Conservation (phyloP, 1,140 invertebrate genomes). For the Macrostomum lignano region DNA sequence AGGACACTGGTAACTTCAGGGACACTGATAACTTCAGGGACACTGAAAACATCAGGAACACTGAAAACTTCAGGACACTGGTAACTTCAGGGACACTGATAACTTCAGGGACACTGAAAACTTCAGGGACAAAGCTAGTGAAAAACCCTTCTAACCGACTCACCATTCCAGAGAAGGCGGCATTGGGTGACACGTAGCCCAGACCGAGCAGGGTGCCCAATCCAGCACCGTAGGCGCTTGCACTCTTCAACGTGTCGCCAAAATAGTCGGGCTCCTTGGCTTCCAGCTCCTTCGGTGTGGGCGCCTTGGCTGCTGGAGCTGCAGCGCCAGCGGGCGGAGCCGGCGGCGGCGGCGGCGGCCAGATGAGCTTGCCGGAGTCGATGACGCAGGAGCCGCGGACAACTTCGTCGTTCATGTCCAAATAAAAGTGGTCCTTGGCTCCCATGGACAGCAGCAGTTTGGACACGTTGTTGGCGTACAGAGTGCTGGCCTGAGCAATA, state of each 20-base stretch:
- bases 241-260: slow-evolving; percentile 35
- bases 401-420: slow-evolving; percentile 56
- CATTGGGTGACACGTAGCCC: slow-evolving; percentile 45
- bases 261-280: slow-evolving; percentile 29
- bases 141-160: no score
- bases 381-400: slow-evolving; percentile 36
- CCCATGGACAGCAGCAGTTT: slow-evolving; percentile 54
- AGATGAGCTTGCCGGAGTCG: slow-evolving; percentile 38
- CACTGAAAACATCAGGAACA: no score
- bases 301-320: slow-evolving; percentile 15
- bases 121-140: no score
- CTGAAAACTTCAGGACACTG: no score
- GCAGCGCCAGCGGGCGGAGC: slow-evolving; percentile 23
- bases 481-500: slow-evolving; percentile 53
- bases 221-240: slow-evolving; percentile 42
- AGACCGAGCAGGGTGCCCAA: slow-evolving; percentile 29
- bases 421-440: slow-evolving; percentile 44
- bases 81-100: no score
- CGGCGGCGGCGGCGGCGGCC: slow-evolving; percentile 40
- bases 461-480: slow-evolving; percentile 65
- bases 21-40: no score
- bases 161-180: slow-evolving; percentile 54
- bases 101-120: no score
- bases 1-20: no score
- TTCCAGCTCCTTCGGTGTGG: slow-evolving; percentile 17